Evolutionary conservation across 2,113 vertebrate species (phyloP).

Genomic region (Electrona antarctica): DNA sequence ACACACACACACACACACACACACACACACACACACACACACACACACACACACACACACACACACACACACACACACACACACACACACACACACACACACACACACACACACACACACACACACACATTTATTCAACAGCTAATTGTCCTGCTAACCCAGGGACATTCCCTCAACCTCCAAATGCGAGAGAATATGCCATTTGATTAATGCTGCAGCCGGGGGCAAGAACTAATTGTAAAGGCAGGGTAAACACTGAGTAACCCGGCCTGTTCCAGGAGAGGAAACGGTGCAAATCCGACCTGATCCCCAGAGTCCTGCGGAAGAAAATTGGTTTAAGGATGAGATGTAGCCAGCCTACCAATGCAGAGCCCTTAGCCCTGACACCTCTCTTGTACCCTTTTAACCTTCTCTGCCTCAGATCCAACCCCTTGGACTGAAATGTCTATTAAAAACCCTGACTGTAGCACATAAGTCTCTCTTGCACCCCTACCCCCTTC

Average conservation of each 20-base stretch:
- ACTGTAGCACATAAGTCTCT: slow-evolving; percentile 30
- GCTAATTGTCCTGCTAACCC: slow-evolving; percentile 35
- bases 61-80: no score
- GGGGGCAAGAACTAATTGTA: slow-evolving; percentile 75
- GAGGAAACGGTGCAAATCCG: slow-evolving; percentile 71
- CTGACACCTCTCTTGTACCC: slow-evolving; percentile 33
- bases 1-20: no score
- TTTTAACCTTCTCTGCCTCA: slow-evolving; percentile 27
- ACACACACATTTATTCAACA: slow-evolving; percentile 17
- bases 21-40: no score
- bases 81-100: no score
- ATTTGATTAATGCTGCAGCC: slow-evolving; percentile 72
- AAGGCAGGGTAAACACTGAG: slow-evolving; percentile 75
- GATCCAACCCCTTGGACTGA: slow-evolving; percentile 50
- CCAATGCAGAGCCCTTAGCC: slow-evolving; percentile 46
- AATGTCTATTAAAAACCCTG: slow-evolving; percentile 37
- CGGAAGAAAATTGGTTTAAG: slow-evolving; percentile 75
- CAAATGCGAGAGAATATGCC: slow-evolving; percentile 48
- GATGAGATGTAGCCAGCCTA: slow-evolving; percentile 64
- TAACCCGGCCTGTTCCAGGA: slow-evolving; percentile 36
- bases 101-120: no score
- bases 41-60: no score
- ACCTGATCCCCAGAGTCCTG: slow-evolving; percentile 63
- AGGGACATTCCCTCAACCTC: slow-evolving; percentile 53
- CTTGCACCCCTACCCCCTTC: neutral